Percentiles rank a stretch among this genome's conserved stretches.
Evolutionary conservation across 2,888 invertebrate genomes (phyloP).

Genomic region (Stenotaenia linearis): DNA sequence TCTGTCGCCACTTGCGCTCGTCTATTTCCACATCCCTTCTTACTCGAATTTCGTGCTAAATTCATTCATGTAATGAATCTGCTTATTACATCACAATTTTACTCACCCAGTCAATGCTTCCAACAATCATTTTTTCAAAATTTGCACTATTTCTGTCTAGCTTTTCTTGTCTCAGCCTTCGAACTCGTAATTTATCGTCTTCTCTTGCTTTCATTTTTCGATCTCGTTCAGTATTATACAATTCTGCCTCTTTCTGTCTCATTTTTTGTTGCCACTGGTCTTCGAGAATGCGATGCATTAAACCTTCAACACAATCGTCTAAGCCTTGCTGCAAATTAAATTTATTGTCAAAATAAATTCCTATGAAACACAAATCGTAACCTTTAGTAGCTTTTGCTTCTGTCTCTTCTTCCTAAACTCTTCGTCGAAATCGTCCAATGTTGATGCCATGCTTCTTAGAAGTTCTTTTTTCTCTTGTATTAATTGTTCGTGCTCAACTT

Average conservation of each 20-base stretch:
- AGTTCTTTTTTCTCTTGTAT: background rate
- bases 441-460: background rate
- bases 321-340: conserved; percentile 27
- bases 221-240: background rate
- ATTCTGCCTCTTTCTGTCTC: background rate
- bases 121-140: background rate
- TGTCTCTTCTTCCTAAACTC: conserved; percentile 2
- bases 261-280: conserved; percentile 28
- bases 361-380: background rate
- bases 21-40: background rate
- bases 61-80: background rate
- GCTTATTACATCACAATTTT: background rate
- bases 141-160: background rate
- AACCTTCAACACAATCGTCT: background rate
- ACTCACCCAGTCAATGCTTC: background rate
- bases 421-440: conserved; percentile 3
- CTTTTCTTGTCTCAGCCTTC: background rate
- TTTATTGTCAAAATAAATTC: background rate
- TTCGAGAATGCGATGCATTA: conserved; percentile 27
- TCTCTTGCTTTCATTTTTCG: background rate
- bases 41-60: background rate
- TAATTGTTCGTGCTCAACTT: background rate
- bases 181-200: background rate
- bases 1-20: background rate
- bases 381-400: background rate